Percentiles rank a stretch among this genome's conserved stretches.
phyloP scores from a whole-genome alignment of 2,113 vertebrate genomes.

The Oncorhynchus clarkii region DNA sequence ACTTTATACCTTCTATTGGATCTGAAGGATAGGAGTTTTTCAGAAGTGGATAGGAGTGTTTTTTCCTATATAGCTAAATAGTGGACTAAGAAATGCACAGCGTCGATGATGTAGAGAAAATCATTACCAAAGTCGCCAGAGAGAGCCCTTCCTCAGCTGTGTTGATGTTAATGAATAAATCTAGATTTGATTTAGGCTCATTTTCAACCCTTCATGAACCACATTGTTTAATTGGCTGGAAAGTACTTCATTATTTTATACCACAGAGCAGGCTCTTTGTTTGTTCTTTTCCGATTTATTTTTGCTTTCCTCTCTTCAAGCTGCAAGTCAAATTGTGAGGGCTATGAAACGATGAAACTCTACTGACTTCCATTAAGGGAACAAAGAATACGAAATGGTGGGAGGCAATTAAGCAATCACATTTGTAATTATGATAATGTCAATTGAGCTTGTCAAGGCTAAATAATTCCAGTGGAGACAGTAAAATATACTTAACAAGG shows the following conservation, averaged over 20 bases:
- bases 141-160: neutral
- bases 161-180: slow-evolving; percentile 4
- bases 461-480: slow-evolving; percentile 75
- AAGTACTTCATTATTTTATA: neutral
- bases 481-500: slow-evolving; percentile 76
- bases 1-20: neutral
- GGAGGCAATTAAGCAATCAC: slow-evolving; percentile 64
- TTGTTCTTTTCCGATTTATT: slow-evolving; percentile 46
- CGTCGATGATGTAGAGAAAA: neutral
- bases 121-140: neutral
- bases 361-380: slow-evolving; percentile 47
- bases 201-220: neutral
- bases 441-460: slow-evolving; percentile 76
- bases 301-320: slow-evolving; percentile 64
- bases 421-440: slow-evolving; percentile 73
- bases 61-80: neutral
- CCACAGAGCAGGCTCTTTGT: slow-evolving; percentile 34
- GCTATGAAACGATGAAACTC: slow-evolving; percentile 34
- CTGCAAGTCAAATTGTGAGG: slow-evolving; percentile 58
- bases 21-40: neutral
- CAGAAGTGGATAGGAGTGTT: neutral
- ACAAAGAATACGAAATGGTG: slow-evolving; percentile 49
- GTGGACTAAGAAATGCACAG: neutral
- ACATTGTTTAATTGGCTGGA: slow-evolving; percentile 1
- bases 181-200: neutral